These are phyloP conservation scores for Pipistrellus nathusii DNA, from an alignment of 2,797 vertebrate species.

Conservation along the genomic window DNA sequence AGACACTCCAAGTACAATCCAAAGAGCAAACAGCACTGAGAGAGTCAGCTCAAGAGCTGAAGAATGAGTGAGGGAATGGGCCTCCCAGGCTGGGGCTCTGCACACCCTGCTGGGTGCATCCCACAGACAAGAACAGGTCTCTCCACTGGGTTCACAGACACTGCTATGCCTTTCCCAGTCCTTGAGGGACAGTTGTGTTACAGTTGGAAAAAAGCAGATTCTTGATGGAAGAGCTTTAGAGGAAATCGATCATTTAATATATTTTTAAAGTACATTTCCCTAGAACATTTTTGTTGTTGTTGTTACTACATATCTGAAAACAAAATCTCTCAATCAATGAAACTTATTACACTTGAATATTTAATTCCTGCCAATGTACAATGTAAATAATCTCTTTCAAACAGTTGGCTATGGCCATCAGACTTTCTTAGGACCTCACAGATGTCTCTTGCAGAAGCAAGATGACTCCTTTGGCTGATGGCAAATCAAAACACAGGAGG, in stretches of 20 bases:
- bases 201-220: background rate
- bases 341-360: background rate
- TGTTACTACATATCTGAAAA: background rate
- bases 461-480: background rate
- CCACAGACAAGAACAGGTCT: background rate
- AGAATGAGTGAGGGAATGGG: background rate
- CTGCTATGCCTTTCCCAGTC: background rate
- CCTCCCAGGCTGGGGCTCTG: background rate
- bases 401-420: background rate
- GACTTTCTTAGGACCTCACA: background rate
- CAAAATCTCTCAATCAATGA: background rate
- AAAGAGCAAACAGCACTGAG: background rate
- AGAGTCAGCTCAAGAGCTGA: background rate
- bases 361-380: background rate
- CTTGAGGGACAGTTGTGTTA: background rate
- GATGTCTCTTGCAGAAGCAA: background rate
- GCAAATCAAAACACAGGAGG: background rate
- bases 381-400: conserved; percentile 34
- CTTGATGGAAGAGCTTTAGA: background rate
- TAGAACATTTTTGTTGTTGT: background rate
- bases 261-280: background rate
- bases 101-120: background rate
- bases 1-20: background rate
- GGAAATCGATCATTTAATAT: background rate
- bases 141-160: background rate